These are phyloP conservation scores for Halcyon chelicuti DNA, from an alignment of 2,797 vertebrate species.

Conservation along the genomic window DNA sequence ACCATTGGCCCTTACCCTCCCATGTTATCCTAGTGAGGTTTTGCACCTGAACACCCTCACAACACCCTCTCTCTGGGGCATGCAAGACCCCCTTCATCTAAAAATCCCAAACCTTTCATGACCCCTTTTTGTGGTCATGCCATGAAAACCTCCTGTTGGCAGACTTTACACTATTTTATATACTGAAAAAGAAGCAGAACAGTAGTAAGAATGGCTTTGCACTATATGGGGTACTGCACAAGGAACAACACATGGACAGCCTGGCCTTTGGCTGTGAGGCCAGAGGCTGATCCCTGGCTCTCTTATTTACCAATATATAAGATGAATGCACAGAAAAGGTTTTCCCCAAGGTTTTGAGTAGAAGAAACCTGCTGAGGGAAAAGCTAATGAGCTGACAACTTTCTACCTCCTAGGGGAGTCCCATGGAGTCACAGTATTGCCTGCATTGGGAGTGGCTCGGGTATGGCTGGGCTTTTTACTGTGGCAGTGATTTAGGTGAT, in stretches of 20 bases:
- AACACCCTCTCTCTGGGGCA: fast-evolving
- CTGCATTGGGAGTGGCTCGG: fast-evolving
- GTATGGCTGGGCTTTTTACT: not conserved
- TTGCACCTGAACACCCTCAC: not conserved
- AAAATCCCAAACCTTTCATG: not conserved
- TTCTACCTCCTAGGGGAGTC: not conserved
- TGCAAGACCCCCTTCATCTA: not conserved
- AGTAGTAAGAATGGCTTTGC: not conserved
- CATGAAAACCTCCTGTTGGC: not conserved
- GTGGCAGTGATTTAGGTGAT: not conserved
- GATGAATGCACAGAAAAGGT: not conserved
- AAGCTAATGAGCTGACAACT: not conserved
- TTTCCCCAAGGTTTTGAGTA: not conserved
- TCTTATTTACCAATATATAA: not conserved
- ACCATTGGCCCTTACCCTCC: not conserved
- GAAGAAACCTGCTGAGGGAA: not conserved
- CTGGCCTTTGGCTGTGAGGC: not conserved
- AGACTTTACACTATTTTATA: not conserved
- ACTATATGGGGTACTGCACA: not conserved
- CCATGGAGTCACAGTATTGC: not conserved
- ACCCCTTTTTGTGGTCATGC: not conserved
- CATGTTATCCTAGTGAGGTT: not conserved
- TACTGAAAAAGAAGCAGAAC: not conserved
- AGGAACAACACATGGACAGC: not conserved
- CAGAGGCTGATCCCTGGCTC: not conserved